Conservation (phyloP, 2,797 vertebrate genomes). For the Poecilia wingei region DNA sequence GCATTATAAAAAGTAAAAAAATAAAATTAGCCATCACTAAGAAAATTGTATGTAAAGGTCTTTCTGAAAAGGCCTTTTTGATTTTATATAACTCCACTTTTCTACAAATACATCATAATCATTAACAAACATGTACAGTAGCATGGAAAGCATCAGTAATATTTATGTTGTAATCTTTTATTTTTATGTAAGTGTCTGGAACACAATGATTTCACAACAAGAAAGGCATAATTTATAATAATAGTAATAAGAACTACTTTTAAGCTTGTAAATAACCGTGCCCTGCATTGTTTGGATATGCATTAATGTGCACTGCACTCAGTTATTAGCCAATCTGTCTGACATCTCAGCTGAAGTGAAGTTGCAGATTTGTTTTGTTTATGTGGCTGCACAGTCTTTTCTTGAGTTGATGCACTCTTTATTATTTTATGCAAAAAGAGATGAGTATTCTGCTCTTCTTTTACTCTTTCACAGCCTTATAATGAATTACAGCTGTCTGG, state of each 20-base stretch:
- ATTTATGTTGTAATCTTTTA: background rate
- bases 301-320: slow-evolving; percentile 13
- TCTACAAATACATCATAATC: background rate
- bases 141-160: background rate
- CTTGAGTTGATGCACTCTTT: slow-evolving; percentile 59
- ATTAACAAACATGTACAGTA: background rate
- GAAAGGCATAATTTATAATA: slow-evolving; percentile 13
- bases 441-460: slow-evolving; percentile 23
- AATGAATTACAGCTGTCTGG: slow-evolving; percentile 35
- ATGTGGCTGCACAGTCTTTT: slow-evolving; percentile 38
- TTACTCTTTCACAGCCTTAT: slow-evolving; percentile 31
- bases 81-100: background rate
- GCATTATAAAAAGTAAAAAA: background rate
- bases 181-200: slow-evolving; percentile 16
- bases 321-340: slow-evolving; percentile 40
- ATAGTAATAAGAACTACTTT: background rate
- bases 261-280: background rate
- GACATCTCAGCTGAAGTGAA: slow-evolving; percentile 64
- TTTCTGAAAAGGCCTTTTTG: background rate
- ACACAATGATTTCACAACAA: slow-evolving; percentile 16
- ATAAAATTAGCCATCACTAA: background rate
- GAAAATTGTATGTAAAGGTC: background rate
- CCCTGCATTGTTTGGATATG: background rate
- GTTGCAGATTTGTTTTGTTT: slow-evolving; percentile 65
- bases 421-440: slow-evolving; percentile 35